Percentiles rank a stretch among this genome's conserved stretches.
Conservation (phyloP, 1,140 invertebrate genomes). For the Drosophila saltans region DNA sequence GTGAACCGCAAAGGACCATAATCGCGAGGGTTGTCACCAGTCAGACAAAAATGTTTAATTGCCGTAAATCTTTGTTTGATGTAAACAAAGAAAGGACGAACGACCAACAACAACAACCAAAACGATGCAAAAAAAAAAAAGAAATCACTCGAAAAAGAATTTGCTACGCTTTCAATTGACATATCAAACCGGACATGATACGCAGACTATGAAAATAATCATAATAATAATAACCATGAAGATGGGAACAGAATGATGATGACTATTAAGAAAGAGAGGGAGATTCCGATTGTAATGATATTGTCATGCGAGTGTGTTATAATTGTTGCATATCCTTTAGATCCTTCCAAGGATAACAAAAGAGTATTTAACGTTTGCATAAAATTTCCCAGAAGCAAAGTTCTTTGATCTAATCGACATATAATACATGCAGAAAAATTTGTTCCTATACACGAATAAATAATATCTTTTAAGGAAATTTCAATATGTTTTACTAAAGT, state of each 20-base stretch:
- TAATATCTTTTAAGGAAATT: too few relatives aligned
- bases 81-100: conserved; percentile 66
- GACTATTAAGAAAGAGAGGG: background rate
- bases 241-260: conserved; percentile 7
- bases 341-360: background rate
- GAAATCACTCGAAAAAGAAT: conserved; percentile 42
- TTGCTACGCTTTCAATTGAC: conserved; percentile 73
- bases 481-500: too few relatives aligned
- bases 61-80: conserved; percentile 83
- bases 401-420: too few relatives aligned
- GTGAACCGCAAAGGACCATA: conserved; percentile 75
- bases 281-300: background rate
- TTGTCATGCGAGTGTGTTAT: conserved; percentile 43
- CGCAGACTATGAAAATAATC: conserved; percentile 48
- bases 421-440: too few relatives aligned
- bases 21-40: conserved; percentile 76
- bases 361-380: too few relatives aligned
- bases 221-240: conserved; percentile 58
- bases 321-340: conserved; percentile 22
- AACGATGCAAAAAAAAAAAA: background rate
- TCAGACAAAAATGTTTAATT: conserved; percentile 73
- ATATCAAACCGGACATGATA: conserved; percentile 63
- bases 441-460: too few relatives aligned
- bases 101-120: conserved; percentile 1
- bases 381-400: too few relatives aligned